A percentile compares a stretch with the other conserved stretches of the same genome.
Evolutionary conservation across 2,113 vertebrate genomes (phyloP).

Genomic region (Aspiorhynchus laticeps): DNA sequence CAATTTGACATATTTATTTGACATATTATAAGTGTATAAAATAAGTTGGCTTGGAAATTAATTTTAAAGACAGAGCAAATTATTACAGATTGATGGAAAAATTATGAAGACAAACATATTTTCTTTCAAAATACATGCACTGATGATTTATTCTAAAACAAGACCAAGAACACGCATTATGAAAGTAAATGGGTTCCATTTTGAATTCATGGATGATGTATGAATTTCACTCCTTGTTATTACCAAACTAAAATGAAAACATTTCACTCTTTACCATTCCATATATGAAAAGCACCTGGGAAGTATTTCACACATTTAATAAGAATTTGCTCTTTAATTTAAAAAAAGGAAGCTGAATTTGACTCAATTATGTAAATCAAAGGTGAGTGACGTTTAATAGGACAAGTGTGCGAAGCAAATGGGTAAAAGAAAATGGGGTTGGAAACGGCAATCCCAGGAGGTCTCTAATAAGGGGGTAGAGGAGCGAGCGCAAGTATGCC

Average conservation of each 20-base stretch:
- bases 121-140: neutral
- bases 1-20: neutral
- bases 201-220: neutral
- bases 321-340: conserved; percentile 53
- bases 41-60: neutral
- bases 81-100: neutral
- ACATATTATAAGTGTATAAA: neutral
- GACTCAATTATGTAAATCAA: conserved; percentile 55
- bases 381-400: conserved; percentile 58
- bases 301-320: conserved; percentile 47
- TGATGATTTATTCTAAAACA: neutral
- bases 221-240: neutral
- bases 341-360: conserved; percentile 30
- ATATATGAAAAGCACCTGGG: conserved; percentile 19
- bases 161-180: neutral
- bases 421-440: conserved; percentile 57
- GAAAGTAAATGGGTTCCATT: neutral
- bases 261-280: neutral
- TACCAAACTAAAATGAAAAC: neutral
- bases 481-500: conserved; percentile 69
- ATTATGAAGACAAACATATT: neutral
- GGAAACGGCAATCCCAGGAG: conserved; percentile 53
- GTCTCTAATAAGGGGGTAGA: conserved; percentile 50
- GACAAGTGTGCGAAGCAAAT: conserved; percentile 54
- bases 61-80: neutral